phyloP scores from a whole-genome alignment of 2,888 invertebrate species.

The Eubasilissa splendida region DNA sequence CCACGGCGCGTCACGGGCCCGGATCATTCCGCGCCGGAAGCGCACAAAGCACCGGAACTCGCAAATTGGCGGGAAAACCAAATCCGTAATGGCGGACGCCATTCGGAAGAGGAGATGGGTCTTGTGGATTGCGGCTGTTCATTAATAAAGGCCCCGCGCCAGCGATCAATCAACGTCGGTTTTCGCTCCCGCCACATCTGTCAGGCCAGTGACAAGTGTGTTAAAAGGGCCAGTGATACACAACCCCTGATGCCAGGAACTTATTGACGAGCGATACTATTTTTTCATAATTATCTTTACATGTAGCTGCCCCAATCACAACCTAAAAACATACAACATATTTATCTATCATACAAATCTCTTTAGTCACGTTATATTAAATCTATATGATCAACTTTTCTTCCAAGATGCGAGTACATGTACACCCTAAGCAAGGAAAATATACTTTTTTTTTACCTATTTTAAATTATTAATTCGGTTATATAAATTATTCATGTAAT shows the following conservation, averaged over 20 bases:
- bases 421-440: no score
- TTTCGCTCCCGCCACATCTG: constrained; percentile 51
- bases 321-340: no score
- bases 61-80: constrained; percentile 43
- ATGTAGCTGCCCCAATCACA: no score
- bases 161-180: constrained; percentile 55
- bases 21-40: constrained; percentile 32
- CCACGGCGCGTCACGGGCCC: constrained; percentile 9
- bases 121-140: constrained; percentile 40
- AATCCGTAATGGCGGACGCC: constrained; percentile 18
- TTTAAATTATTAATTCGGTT: no score
- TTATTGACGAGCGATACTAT: not conserved
- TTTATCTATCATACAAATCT: no score
- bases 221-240: constrained; percentile 48
- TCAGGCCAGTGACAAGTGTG: constrained; percentile 54
- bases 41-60: constrained; percentile 38
- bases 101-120: constrained; percentile 21
- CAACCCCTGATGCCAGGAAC: constrained; percentile 35
- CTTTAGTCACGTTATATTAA: no score
- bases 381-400: no score
- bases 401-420: no score
- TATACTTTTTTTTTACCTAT: no score
- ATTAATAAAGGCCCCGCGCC: constrained; percentile 52
- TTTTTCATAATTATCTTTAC: no score
- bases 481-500: no score